Base-by-base conservation (phyloP, 2,888 invertebrate genomes). In the Buathra laborator region DNA sequence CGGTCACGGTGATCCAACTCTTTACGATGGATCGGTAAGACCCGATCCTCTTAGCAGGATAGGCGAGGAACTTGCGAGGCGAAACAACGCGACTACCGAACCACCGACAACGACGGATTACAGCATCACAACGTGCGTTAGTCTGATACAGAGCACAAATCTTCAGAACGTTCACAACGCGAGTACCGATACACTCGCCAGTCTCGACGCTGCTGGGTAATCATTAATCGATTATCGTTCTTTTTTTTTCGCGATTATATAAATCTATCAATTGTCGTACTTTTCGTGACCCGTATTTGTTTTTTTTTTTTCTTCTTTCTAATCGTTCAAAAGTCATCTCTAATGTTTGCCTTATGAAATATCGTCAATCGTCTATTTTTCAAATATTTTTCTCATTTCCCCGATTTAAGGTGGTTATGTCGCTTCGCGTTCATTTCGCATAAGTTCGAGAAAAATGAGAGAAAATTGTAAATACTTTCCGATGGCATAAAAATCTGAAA, bases 1-100 rank as follows among this genome's bases (percentile, higher is more conserved):
- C 88, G 97, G 98, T 94, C 97, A 98, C 94, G 97, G 98, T 92
- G 98, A 98, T 93, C 96, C 97, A 88, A 97, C 97, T 86, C 95
- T 98, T 32, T 99, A 98, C 94, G 98, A 98, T 93, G 98, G 98
- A 68, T 96, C 97, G 64, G 97, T 98, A 44, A 95, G 98, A 85
- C 97, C 97, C 10, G 98, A 98, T 94, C 97, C 97, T n/a, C 94
- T 97, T 85, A 96, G 96, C 53, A 94, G 96, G 86, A 95, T 95
- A 87, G 94, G 94, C 90, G 96, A 96, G 86, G 95, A 95, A 84
- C 95, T 95, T 85, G 94, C 95, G 87, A 94, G 95, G 88, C 94
- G 95, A 84, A 94, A 95, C 86, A 95, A 96, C 72, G 95, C 96
- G 56, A 95, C 95, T 32, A 95, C 96, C 80, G 96, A 96, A 75